Base-by-base conservation (phyloP, 2,797 vertebrate species). In the Carapus acus region DNA sequence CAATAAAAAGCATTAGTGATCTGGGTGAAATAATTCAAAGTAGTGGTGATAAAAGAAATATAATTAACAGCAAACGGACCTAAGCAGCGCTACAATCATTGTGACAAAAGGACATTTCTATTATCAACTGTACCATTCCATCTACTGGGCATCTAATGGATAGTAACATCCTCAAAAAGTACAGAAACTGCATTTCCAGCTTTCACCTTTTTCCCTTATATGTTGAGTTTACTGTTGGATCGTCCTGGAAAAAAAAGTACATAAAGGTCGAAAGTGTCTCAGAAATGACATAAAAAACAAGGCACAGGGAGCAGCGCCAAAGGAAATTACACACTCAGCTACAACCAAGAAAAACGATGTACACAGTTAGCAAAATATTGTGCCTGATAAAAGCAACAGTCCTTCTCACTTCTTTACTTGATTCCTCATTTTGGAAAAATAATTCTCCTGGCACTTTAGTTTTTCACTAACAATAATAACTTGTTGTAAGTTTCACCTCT, bases 111-210 rank as follows among this genome's bases (percentile, higher is more conserved):
- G 38, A 42, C 19, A 56, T 33, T 40, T 38, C 34, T 18, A 34
- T 61, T 43, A n/a, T n/a, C 23, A 31, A 16, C 33, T 73, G 80
- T 84, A 79, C 78, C 79, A 69, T 67, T 40, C 49, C 37, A 17
- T 44, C 50, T 43, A 7, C n/a, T 22, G 11, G 39, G 33, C 45
- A 43, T 22, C 43, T 58, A 44, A 50, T 43, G 55, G 34, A 39
- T 36, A n/a, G n/a, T n/a, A n/a, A n/a, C n/a, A n/a, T n/a, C n/a
- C n/a, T n/a, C n/a, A n/a, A n/a, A 48, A 55, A 12, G 37, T 42
- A 15, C 40, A 11, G 43, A 22, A 39, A 56, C 23, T 3, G 17
- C 15, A 8, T 22, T 40, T 49, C 17, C 11, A 50, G 47, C 39
- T 57, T 8, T 17, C n/a, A 40, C 2, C 39, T 6, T 46, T 58